Percentiles rank a stretch among this genome's conserved stretches.
phyloP scores from a whole-genome alignment of 2,888 invertebrate genomes.

The Pristionchus fissidentatus region DNA sequence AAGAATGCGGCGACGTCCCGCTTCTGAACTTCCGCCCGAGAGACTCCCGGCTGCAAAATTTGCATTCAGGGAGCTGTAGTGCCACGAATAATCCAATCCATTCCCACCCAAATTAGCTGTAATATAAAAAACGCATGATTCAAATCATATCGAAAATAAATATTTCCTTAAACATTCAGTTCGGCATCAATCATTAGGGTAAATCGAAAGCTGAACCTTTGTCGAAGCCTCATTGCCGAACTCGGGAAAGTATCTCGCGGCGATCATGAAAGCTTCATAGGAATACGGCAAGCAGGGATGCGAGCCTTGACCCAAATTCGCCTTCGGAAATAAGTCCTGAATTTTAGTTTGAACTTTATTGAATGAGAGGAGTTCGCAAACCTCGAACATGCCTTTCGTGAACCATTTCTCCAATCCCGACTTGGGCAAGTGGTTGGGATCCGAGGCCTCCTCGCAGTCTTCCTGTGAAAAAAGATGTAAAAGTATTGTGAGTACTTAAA shows the following conservation, averaged over 20 bases:
- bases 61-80: background rate
- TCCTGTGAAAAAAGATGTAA: conserved; percentile 22
- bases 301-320: conserved; percentile 72
- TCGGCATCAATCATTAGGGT: no score
- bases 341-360: background rate
- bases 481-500: background rate
- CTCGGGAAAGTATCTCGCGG: conserved; percentile 73
- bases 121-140: no score
- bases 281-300: conserved; percentile 72
- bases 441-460: conserved; percentile 57
- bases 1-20: conserved; percentile 74
- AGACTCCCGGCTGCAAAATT: background rate
- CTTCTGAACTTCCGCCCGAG: conserved; percentile 55
- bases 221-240: conserved; percentile 68
- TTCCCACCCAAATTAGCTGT: no score
- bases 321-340: conserved; percentile 73
- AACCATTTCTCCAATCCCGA: conserved; percentile 70
- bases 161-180: no score
- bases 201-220: conserved; percentile 53
- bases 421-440: conserved; percentile 65
- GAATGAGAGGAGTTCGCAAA: conserved; percentile 1
- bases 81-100: no score
- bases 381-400: conserved; percentile 68
- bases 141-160: no score
- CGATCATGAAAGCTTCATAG: conserved; percentile 72